Evolutionary conservation across 2,797 vertebrate species (phyloP), one percentile per base, ranked within the genome.

Genomic region (Calcarius lapponicus): DNA sequence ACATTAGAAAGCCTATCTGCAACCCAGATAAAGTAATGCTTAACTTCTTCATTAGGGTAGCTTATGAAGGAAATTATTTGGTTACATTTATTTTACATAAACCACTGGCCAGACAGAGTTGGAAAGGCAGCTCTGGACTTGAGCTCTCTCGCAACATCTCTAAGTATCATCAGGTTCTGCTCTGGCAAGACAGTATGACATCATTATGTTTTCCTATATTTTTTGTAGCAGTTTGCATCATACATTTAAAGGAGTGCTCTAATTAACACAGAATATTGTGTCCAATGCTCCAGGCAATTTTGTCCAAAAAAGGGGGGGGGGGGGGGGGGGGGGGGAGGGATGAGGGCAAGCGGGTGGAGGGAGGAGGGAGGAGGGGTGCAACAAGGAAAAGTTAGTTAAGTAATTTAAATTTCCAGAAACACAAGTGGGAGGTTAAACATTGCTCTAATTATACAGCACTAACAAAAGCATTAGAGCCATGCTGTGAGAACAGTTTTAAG

Each of bases 331-430:
- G 36, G 8, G 12, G 1, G 3, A 5, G 16, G 25, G 36, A 31
- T 31, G 18, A 13, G 51, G 31, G 29, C 31, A 20, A 21, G 32
- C 1, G 0, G 14, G 54, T 16, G n/a, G n/a, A 18, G 3, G 7
- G 11, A 5, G n/a, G n/a, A 18, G 3, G 7, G 11, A 5, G 10
- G 13, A 17, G 10, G 8, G 17, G 38, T 89, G 21, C 1, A 0
- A 58, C 22, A 89, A 32, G 13, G 19, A 60, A 88, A 91, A 43
- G 45, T 92, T 88, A 76, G 38, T 87, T 65, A 93, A 89, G 91
- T 95, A 74, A 91, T 87, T 86, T 80, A 86, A 95, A 92, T 89
- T 73, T 92, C 69, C 65, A 84, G 90, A 91, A 96, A 92, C 36
- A 32, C 38, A 89, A 51, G 62, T 78, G 28, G 90, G 71, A 80